Percentiles rank a stretch among this genome's conserved stretches.
phyloP scores from a whole-genome alignment of 2,888 invertebrate species.

The Macrosoma leucophasiata region DNA sequence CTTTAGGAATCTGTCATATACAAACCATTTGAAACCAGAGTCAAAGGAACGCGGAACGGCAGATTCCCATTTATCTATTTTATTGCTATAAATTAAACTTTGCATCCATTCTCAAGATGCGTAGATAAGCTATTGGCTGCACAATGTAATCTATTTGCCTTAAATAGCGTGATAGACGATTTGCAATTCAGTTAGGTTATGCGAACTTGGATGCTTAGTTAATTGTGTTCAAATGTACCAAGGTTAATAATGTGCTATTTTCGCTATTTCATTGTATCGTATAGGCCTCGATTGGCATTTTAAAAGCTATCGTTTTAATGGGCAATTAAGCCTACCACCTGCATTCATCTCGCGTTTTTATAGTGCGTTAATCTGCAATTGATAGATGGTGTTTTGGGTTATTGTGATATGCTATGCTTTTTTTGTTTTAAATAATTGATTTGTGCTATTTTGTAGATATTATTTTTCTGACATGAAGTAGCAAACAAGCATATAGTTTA shows the following conservation, averaged over 20 bases:
- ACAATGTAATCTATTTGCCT: conserved; percentile 75
- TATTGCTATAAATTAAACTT: conserved; percentile 71
- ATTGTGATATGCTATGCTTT: too few species aligned
- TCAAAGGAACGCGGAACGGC: conserved; percentile 65
- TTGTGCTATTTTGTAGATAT: too few species aligned
- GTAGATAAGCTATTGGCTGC: conserved; percentile 60
- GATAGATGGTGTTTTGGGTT: too few species aligned
- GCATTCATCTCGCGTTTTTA: too few species aligned
- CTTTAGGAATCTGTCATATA: conserved; percentile 47
- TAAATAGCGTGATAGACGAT: conserved; percentile 63
- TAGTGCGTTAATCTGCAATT: conserved; percentile 29
- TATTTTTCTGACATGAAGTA: too few species aligned
- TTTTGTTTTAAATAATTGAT: too few species aligned
- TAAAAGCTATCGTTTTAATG: conserved; percentile 58
- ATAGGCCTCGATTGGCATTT: conserved; percentile 43
- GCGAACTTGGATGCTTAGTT: conserved; percentile 41
- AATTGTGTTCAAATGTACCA: conserved; percentile 54
- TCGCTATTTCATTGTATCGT: conserved; percentile 66
- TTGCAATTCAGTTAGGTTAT: conserved; percentile 66
- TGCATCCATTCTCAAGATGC: conserved; percentile 61
- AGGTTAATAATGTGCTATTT: conserved; percentile 57
- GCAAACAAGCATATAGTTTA: too few species aligned
- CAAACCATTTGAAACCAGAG: conserved; percentile 33
- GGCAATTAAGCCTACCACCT: conserved; percentile 64
- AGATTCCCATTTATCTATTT: conserved; percentile 63